Evolutionary conservation across 2,113 vertebrate species (phyloP).

Genomic region (Labrus mixtus): DNA sequence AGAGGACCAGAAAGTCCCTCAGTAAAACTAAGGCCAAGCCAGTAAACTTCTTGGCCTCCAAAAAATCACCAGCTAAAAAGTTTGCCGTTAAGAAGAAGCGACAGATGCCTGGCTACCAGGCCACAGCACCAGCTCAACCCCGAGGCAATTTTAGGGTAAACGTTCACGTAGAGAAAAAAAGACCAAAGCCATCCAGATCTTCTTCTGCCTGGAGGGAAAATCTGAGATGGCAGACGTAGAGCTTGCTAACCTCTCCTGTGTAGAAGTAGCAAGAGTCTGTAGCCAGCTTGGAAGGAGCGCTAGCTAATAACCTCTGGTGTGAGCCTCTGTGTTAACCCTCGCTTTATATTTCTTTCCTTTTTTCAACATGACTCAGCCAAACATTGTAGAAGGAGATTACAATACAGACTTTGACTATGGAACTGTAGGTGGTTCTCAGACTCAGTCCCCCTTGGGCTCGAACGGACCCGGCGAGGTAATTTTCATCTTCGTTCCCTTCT

Average conservation of each 20-base stretch:
- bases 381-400: constrained; percentile 92
- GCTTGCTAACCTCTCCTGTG: constrained; percentile 81
- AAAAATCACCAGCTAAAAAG: constrained; percentile 90
- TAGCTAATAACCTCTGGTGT: constrained; percentile 70
- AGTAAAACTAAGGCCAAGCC: constrained; percentile 90
- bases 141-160: constrained; percentile 93
- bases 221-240: constrained; percentile 90
- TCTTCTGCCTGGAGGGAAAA: constrained; percentile 88
- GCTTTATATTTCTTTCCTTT: constrained; percentile 81
- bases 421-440: constrained; percentile 88
- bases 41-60: constrained; percentile 87
- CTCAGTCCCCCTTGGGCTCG: constrained; percentile 86
- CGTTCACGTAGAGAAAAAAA: constrained; percentile 72
- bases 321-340: constrained; percentile 75
- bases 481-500: constrained; percentile 51
- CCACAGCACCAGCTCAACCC: constrained; percentile 86
- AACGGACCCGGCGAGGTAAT: constrained; percentile 92
- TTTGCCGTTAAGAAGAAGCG: constrained; percentile 92
- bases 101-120: constrained; percentile 87
- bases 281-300: constrained; percentile 77
- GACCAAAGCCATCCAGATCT: constrained; percentile 93
- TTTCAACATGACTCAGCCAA: constrained; percentile 88
- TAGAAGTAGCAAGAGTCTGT: constrained; percentile 81
- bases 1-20: constrained; percentile 90
- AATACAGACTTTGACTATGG: constrained; percentile 90